Percentiles rank a stretch among this genome's conserved stretches.
phyloP scores from a whole-genome alignment of 2,888 invertebrate genomes.

The Cataglyphis livida region DNA sequence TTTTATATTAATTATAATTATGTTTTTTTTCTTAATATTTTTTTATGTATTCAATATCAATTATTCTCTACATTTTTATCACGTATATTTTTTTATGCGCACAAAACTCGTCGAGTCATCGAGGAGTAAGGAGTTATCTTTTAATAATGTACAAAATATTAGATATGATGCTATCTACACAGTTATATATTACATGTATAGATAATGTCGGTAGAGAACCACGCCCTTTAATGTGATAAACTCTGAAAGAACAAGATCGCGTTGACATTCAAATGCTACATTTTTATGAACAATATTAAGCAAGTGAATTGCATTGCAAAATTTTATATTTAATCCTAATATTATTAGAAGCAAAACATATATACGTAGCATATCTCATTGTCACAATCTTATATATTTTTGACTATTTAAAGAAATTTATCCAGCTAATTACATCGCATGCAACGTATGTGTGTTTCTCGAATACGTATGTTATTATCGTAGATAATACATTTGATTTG shows the following conservation, averaged over 20 bases:
- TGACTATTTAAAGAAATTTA: background rate
- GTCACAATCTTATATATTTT: background rate
- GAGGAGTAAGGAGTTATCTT: background rate
- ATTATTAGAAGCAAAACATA: background rate
- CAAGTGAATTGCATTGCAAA: background rate
- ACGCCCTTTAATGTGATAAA: background rate
- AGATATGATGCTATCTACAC: background rate
- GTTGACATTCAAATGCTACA: background rate
- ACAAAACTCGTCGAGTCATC: constrained; percentile 1
- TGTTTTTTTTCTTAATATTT: background rate
- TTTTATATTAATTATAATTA: background rate
- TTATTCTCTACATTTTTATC: background rate
- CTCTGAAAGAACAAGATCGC: background rate
- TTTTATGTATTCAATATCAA: background rate
- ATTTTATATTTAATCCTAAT: background rate
- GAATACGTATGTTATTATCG: background rate
- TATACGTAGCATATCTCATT: background rate
- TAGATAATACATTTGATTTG: background rate
- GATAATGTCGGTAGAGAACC: background rate
- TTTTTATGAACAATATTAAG: background rate
- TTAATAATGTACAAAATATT: background rate
- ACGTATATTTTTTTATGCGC: background rate
- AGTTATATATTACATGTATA: background rate
- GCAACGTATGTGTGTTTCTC: background rate
- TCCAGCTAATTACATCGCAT: background rate